A percentile compares a stretch with the other conserved stretches of the same genome.
phyloP scores from a whole-genome alignment of 2,113 vertebrate species.

The Nematolebias whitei region DNA sequence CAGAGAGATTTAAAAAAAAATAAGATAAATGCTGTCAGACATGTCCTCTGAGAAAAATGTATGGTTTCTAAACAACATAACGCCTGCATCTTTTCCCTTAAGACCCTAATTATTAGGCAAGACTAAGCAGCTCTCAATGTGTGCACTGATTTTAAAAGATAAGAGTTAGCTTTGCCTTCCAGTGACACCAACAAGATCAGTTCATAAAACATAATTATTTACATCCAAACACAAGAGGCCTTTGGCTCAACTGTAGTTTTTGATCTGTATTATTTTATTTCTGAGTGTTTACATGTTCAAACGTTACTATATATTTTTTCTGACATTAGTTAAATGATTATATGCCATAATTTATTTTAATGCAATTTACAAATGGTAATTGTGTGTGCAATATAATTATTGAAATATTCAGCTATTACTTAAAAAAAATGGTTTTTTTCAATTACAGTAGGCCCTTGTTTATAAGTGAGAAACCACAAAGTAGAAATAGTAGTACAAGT shows the following conservation, averaged over 20 bases:
- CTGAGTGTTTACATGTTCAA: no score
- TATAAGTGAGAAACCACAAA: no score
- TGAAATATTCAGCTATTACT: no score
- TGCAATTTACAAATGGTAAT: no score
- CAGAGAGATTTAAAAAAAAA: constrained; percentile 4
- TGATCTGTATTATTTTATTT: neutral
- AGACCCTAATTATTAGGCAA: constrained; percentile 45
- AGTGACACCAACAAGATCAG: neutral
- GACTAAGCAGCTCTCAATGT: constrained; percentile 43
- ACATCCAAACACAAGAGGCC: neutral
- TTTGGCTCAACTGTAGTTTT: neutral
- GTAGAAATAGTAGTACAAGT: no score
- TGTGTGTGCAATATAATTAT: no score
- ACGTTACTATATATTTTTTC: no score
- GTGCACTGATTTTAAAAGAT: constrained; percentile 25
- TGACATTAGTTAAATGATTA: no score
- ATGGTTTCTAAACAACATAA: constrained; percentile 46
- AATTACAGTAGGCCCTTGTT: no score
- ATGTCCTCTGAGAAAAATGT: constrained; percentile 43
- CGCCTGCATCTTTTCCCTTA: constrained; percentile 36
- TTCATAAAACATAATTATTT: neutral
- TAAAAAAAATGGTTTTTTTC: no score
- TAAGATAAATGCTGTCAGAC: constrained; percentile 26
- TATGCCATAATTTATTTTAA: no score
- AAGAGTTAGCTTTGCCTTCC: constrained; percentile 13